Evolutionary conservation across 2,113 vertebrate species (phyloP), one percentile per base, ranked within the genome.

Genomic region (Panthera leo): DNA sequence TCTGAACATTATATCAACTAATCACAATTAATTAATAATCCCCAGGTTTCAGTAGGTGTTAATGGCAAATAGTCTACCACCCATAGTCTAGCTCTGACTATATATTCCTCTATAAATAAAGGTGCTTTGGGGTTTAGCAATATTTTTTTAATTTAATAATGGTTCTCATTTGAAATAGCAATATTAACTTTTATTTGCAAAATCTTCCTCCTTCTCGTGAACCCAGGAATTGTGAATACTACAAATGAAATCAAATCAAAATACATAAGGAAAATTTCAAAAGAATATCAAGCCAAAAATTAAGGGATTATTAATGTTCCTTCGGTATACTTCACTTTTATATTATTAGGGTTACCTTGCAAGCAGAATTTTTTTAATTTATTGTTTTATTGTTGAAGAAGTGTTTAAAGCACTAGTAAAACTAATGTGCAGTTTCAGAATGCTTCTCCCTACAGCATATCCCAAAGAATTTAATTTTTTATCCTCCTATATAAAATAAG

Each of bases 191-290:
- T 68, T 80, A 91, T 86, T 91, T 48, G 82, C 51, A 95, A 92
- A 78, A 80, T 70, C 15, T 82, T 87, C 42, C 16, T 86, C 34
- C 51, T 27, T 73, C 23, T 80, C 42, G n/a, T 63, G 48, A 55
- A 88, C 14, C 12, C 42, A 84, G 89, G 31, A 36, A 88, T 27
- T 86, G 19, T 67, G 19, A 92, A n/a, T 27, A 90, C 4, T 58
- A 45, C 14, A 73, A 15, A 79, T 36, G 31, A 97, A 96, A 91
- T 91, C 34, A 96, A 94, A 85, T 75, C 65, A 95, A 96, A 94
- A 92, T 65, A 55, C 19, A 76, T 58, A 67, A 96, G 82, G 34
- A 19, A 85, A 82, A 88, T 90, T 91, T 95, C 73, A 78, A 94
- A 95, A 95, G 84, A 83, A 94, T 94, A 27, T 67, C 53, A 96